phyloP scores from a whole-genome alignment of 2,797 vertebrate genomes.

The Rhinichthys osculus region DNA sequence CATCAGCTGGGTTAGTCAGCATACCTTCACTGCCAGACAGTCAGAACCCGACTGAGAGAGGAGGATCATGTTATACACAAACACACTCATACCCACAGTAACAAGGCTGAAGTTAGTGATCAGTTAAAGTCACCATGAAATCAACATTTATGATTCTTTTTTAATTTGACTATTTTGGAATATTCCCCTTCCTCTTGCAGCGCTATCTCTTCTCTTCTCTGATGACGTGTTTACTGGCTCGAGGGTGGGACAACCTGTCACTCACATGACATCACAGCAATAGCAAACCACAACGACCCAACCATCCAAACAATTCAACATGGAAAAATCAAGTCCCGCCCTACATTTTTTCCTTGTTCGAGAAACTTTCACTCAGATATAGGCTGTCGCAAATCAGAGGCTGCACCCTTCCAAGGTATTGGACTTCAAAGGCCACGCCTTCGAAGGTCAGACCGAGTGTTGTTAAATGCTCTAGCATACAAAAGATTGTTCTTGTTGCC shows the following conservation, averaged over 20 bases:
- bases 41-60: constrained; percentile 29
- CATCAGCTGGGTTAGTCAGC: constrained; percentile 51
- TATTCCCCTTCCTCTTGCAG: background rate
- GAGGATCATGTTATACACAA: constrained; percentile 50
- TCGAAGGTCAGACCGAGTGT: no score
- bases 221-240: background rate
- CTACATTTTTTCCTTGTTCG: background rate
- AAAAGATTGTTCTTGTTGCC: no score
- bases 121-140: background rate
- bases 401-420: no score
- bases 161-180: background rate
- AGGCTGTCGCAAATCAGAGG: no score
- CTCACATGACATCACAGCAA: background rate
- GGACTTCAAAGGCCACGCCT: no score
- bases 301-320: background rate
- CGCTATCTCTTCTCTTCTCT: background rate
- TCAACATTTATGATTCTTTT: background rate
- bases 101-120: background rate
- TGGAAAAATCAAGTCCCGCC: background rate
- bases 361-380: background rate
- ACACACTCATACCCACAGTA: constrained; percentile 25
- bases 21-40: constrained; percentile 44
- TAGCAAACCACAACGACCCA: background rate
- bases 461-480: no score
- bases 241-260: background rate